Conservation (phyloP, 1,140 invertebrate species). For the Drepana arcuata region DNA sequence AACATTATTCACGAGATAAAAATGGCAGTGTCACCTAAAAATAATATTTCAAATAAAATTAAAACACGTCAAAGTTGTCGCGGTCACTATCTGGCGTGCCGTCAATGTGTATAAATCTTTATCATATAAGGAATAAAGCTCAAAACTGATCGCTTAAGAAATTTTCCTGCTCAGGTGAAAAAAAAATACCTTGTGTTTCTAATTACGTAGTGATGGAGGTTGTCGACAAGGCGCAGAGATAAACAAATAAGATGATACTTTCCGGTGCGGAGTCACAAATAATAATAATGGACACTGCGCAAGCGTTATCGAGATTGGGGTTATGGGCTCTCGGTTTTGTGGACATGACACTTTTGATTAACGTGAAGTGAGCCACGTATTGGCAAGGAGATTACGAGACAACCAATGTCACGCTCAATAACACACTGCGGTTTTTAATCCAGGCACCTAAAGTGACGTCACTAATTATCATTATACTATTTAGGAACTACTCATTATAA, state of each 20-base stretch:
- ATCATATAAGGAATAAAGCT: constrained; percentile 1
- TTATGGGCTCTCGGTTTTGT: too few relatives aligned
- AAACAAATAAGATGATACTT: constrained; percentile 51
- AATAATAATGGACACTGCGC: too few relatives aligned
- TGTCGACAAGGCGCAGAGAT: constrained; percentile 46
- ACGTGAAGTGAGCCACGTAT: too few relatives aligned
- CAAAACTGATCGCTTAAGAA: not conserved
- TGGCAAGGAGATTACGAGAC: too few relatives aligned
- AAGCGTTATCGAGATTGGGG: too few relatives aligned
- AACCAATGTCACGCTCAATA: too few relatives aligned
- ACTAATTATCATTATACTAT: too few relatives aligned
- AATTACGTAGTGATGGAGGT: constrained; percentile 49
- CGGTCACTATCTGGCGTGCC: constrained; percentile 1
- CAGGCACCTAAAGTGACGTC: too few relatives aligned
- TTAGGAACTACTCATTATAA: too few relatives aligned
- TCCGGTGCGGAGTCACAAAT: too few relatives aligned
- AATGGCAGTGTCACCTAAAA: constrained; percentile 49
- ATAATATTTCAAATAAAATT: constrained; percentile 41
- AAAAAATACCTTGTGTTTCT: constrained; percentile 47
- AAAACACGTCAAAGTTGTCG: constrained; percentile 21
- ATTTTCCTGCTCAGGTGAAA: constrained; percentile 24
- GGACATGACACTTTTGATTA: too few relatives aligned
- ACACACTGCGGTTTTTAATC: too few relatives aligned
- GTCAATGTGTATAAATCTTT: constrained; percentile 6
- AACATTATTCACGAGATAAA: constrained; percentile 10